phyloP scores from a whole-genome alignment of 2,888 invertebrate species.

The Nomada hirtipes region DNA sequence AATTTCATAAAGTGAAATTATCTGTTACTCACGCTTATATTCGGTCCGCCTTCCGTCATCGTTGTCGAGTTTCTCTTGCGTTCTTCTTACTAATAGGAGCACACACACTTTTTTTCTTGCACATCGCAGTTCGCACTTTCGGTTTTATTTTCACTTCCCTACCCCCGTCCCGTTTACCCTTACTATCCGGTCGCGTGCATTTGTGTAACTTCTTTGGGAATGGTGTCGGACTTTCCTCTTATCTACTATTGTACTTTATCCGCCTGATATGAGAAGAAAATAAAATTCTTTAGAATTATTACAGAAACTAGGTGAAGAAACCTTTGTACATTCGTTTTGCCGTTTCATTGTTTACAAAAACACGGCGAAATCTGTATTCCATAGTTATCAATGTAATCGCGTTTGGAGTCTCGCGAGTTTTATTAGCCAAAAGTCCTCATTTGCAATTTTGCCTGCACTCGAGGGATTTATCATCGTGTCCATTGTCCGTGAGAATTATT shows the following conservation, averaged over 20 bases:
- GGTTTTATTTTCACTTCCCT: constrained; percentile 26
- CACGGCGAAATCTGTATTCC: too few relatives aligned
- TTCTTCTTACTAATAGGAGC: constrained; percentile 34
- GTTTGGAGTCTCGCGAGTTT: neutral
- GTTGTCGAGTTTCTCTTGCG: constrained; percentile 40
- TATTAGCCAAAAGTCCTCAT: neutral
- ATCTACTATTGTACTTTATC: neutral
- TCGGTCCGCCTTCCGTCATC: constrained; percentile 57
- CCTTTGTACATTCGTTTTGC: too few relatives aligned
- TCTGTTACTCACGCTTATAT: constrained; percentile 48
- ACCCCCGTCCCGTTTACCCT: neutral
- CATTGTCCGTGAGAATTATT: neutral
- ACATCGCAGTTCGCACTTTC: constrained; percentile 50
- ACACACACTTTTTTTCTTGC: constrained; percentile 55
- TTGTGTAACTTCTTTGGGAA: constrained; percentile 15
- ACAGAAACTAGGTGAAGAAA: too few relatives aligned
- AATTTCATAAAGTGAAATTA: neutral
- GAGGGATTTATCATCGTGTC: neutral
- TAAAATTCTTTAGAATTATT: neutral
- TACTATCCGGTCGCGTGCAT: neutral
- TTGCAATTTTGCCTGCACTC: neutral
- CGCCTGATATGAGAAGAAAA: too few relatives aligned
- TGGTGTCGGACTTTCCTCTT: neutral
- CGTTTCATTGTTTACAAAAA: too few relatives aligned
- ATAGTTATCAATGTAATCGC: neutral